phyloP scores from a whole-genome alignment of 2,797 vertebrate genomes.

The Bovichtus diacanthus region DNA sequence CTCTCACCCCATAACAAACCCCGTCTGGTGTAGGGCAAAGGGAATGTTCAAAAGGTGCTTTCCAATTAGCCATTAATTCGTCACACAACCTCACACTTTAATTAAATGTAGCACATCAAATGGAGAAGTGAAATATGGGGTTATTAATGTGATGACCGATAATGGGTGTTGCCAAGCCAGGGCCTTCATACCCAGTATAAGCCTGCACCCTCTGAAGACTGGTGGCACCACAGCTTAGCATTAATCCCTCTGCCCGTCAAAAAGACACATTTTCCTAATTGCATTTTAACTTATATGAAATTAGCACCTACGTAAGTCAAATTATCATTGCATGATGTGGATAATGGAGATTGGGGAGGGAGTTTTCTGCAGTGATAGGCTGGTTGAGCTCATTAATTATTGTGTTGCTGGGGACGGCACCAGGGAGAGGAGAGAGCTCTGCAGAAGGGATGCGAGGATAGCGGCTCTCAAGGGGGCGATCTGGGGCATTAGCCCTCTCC shows the following conservation, averaged over 20 bases:
- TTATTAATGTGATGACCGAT: slow-evolving; percentile 89
- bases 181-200: slow-evolving; percentile 58
- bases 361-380: slow-evolving; percentile 68
- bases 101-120: slow-evolving; percentile 86
- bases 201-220: slow-evolving; percentile 69
- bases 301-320: slow-evolving; percentile 82
- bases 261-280: slow-evolving; percentile 85
- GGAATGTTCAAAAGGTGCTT: slow-evolving; percentile 79
- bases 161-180: slow-evolving; percentile 75
- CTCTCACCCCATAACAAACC: slow-evolving; percentile 59
- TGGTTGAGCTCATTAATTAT: slow-evolving; percentile 82
- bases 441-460: slow-evolving; percentile 65
- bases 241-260: slow-evolving; percentile 84
- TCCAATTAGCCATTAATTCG: slow-evolving; percentile 84
- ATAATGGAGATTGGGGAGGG: slow-evolving; percentile 72
- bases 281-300: slow-evolving; percentile 86
- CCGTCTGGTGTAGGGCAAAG: slow-evolving; percentile 61
- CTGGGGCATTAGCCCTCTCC: slow-evolving; percentile 74
- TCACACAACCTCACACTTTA: slow-evolving; percentile 83
- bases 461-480: slow-evolving; percentile 72
- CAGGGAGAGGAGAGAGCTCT: slow-evolving; percentile 47
- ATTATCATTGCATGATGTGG: slow-evolving; percentile 75
- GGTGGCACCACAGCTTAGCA: slow-evolving; percentile 77
- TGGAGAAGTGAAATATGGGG: slow-evolving; percentile 82
- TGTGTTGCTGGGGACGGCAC: slow-evolving; percentile 68